Percentiles rank a stretch among this genome's conserved stretches.
phyloP scores from a whole-genome alignment of 2,113 vertebrate genomes.

The Dendropsophus ebraccatus region DNA sequence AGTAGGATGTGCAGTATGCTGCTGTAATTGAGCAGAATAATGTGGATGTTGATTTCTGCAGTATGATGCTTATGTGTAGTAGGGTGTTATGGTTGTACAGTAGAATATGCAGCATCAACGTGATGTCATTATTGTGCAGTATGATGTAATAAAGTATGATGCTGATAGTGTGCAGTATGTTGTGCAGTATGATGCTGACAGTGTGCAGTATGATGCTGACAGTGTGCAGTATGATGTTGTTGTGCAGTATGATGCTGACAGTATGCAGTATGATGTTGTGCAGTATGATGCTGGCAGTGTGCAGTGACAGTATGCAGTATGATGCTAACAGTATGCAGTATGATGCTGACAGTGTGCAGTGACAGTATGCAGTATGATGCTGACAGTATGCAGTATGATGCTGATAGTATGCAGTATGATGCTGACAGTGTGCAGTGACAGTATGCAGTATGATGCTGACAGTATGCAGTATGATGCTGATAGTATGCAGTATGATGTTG shows the following conservation, averaged over 20 bases:
- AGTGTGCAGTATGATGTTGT: neutral
- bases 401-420: neutral
- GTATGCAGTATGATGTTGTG: neutral
- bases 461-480: too few relatives aligned
- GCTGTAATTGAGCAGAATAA: too few relatives aligned
- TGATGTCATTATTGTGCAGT: neutral
- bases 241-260: neutral
- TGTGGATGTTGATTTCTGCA: too few relatives aligned
- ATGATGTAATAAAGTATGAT: neutral
- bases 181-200: neutral
- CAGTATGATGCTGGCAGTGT: neutral
- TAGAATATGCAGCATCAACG: too few relatives aligned
- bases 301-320: neutral
- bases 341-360: too few relatives aligned
- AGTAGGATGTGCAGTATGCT: too few relatives aligned
- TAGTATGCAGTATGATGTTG: neutral
- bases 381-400: neutral
- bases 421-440: too few relatives aligned
- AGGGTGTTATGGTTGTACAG: too few relatives aligned
- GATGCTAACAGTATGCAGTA: neutral
- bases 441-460: neutral
- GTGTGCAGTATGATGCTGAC: neutral
- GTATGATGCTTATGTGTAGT: too few relatives aligned
- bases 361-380: too few relatives aligned
- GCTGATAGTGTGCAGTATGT: neutral